Evolutionary conservation across 2,113 vertebrate species (phyloP).

Genomic region (Larimichthys polyactis): DNA sequence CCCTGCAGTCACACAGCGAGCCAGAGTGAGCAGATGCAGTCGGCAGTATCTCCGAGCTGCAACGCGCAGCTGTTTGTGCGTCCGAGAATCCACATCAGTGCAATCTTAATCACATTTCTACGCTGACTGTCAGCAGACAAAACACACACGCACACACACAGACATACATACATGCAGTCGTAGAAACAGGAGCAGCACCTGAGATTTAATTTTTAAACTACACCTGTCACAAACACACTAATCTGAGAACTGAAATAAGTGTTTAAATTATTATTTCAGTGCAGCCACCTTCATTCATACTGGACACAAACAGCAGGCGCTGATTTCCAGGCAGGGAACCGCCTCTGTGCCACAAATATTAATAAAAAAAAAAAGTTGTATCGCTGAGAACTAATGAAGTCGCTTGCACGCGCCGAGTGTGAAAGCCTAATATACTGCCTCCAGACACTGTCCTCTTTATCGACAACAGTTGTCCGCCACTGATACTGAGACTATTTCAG

Average conservation of each 20-base stretch:
- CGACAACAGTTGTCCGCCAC: slow-evolving; percentile 46
- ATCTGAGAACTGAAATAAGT: slow-evolving; percentile 20
- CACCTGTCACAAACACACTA: slow-evolving; percentile 33
- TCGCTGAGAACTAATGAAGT: slow-evolving; percentile 47
- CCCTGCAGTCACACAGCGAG: slow-evolving; percentile 64
- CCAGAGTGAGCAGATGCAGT: slow-evolving; percentile 61
- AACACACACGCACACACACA: background rate
- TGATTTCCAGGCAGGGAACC: slow-evolving; percentile 34
- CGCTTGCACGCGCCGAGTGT: slow-evolving; percentile 35
- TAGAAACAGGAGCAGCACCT: slow-evolving; percentile 24
- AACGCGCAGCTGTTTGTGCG: slow-evolving; percentile 49
- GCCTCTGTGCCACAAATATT: slow-evolving; percentile 23
- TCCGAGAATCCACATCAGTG: slow-evolving; percentile 51
- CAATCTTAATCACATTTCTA: slow-evolving; percentile 69
- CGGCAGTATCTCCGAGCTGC: slow-evolving; percentile 62
- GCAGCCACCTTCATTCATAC: slow-evolving; percentile 42
- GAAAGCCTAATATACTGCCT: slow-evolving; percentile 43
- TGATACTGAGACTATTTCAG: slow-evolving; percentile 58
- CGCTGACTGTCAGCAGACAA: slow-evolving; percentile 38
- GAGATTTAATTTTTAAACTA: slow-evolving; percentile 56
- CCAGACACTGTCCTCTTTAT: slow-evolving; percentile 46
- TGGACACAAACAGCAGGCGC: slow-evolving; percentile 31
- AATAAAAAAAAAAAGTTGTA: slow-evolving; percentile 33
- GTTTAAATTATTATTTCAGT: slow-evolving; percentile 51
- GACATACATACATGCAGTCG: background rate